These are phyloP conservation scores for Sternarchorhynchus goeldii DNA, from an alignment of 2,797 vertebrate genomes.

Conservation along the genomic window DNA sequence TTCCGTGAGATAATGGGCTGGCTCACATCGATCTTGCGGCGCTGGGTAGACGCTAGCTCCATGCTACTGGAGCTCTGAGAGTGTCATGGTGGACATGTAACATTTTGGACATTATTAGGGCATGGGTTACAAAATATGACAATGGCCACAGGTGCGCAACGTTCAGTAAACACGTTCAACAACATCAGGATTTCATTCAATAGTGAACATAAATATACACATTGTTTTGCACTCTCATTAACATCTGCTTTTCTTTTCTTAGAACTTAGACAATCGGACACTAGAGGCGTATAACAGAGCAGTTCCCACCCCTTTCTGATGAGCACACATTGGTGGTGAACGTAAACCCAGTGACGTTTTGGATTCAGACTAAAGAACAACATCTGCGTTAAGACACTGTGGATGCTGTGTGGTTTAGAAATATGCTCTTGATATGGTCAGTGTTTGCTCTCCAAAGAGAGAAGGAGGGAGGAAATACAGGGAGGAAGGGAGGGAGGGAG, in stretches of 20 bases:
- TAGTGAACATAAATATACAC: not conserved
- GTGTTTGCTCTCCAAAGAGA: not conserved
- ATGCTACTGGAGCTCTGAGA: constrained; percentile 55
- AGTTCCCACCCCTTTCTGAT: constrained; percentile 26
- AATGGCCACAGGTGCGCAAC: not conserved
- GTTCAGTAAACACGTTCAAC: not conserved
- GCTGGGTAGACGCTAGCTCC: constrained; percentile 70
- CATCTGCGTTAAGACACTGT: too few species aligned
- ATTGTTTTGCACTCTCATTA: not conserved
- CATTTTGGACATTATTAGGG: not conserved
- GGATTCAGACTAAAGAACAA: not conserved
- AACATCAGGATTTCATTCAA: not conserved
- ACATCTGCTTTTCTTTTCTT: not conserved
- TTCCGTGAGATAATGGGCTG: constrained; percentile 76
- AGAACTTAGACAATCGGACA: not conserved
- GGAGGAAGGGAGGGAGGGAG: not conserved
- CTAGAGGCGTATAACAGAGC: constrained; percentile 4
- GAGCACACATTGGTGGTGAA: constrained; percentile 18
- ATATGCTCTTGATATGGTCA: too few species aligned
- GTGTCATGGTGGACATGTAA: constrained; percentile 60
- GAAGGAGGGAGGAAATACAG: too few species aligned
- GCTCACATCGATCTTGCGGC: constrained; percentile 68
- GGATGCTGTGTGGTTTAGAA: too few species aligned
- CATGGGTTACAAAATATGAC: not conserved
- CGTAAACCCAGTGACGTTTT: constrained; percentile 13